phyloP scores from a whole-genome alignment of 2,113 vertebrate genomes.

The Epinephelus fuscoguttatus region DNA sequence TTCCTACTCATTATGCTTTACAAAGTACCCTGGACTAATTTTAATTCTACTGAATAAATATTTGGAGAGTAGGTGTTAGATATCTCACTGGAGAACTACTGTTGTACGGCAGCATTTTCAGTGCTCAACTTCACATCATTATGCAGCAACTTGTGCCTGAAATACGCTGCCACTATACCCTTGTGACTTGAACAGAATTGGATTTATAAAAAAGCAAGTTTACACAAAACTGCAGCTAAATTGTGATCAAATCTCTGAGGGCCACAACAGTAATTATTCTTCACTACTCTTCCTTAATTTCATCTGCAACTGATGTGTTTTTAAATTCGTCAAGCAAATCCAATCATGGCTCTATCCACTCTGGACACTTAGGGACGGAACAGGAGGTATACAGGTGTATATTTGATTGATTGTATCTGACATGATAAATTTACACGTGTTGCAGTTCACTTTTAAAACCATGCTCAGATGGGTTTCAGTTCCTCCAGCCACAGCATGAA shows the following conservation, averaged over 20 bases:
- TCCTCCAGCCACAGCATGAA: background rate
- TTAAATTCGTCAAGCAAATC: background rate
- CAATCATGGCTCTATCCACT: background rate
- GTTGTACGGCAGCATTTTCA: background rate
- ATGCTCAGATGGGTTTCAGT: conserved; percentile 5
- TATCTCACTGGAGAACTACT: background rate
- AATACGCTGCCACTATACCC: conserved; percentile 3
- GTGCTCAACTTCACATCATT: conserved; percentile 11
- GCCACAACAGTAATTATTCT: background rate
- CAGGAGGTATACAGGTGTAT: background rate
- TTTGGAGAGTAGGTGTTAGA: background rate
- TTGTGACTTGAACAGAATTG: background rate
- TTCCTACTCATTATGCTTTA: background rate
- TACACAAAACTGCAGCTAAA: background rate
- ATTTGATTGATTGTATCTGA: background rate
- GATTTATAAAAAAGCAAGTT: conserved; percentile 6
- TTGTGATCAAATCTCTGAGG: conserved; percentile 15
- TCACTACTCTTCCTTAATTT: background rate
- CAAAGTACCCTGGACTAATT: background rate
- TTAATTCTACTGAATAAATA: background rate
- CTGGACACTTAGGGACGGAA: background rate
- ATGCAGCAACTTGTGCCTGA: conserved; percentile 9
- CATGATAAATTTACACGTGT: background rate
- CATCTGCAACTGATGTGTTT: background rate
- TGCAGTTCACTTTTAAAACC: background rate